These are phyloP conservation scores for Orientallactaga sibirica DNA, from an alignment of 2,797 vertebrate genomes.

Conservation along the genomic window DNA sequence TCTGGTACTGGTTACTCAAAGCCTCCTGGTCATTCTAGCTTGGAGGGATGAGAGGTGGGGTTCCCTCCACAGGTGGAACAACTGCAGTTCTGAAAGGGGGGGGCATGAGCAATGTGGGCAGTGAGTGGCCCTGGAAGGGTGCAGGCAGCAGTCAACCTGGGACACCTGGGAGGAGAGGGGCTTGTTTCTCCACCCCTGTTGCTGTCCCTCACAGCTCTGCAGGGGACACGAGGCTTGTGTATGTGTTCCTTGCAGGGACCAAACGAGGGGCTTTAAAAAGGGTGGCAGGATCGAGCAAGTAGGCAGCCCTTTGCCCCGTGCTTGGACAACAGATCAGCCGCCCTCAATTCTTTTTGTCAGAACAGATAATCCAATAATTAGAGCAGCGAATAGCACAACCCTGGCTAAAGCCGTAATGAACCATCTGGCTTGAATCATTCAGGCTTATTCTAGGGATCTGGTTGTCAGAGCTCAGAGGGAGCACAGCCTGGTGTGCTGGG, in stretches of 20 bases:
- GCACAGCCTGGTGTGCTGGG: background rate
- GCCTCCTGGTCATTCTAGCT: background rate
- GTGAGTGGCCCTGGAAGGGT: background rate
- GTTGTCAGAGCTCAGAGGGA: conserved; percentile 56
- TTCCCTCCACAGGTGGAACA: background rate
- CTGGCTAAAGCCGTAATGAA: conserved; percentile 83
- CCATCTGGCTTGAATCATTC: conserved; percentile 82
- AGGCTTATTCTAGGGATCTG: conserved; percentile 79
- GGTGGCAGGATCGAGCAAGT: background rate
- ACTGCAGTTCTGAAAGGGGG: background rate
- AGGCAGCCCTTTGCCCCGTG: conserved; percentile 46
- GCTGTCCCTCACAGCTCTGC: background rate
- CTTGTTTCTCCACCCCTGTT: background rate
- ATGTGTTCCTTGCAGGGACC: background rate
- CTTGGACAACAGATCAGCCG: conserved; percentile 74
- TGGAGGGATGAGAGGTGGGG: background rate
- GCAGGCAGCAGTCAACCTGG: rapidly evolving
- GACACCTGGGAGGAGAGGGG: background rate
- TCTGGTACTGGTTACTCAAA: background rate
- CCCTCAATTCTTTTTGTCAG: conserved; percentile 76
- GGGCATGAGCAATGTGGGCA: rapidly evolving
- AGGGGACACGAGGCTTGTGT: background rate
- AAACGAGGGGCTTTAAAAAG: conserved; percentile 17
- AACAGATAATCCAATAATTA: conserved; percentile 85
- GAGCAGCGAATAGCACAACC: conserved; percentile 88